Evolutionary conservation across 30 jellyfish, hydroid and myxozoan genomes (phyloP), one percentile per base, ranked within the genome.

Genomic region (Turritopsis dohrnii): DNA sequence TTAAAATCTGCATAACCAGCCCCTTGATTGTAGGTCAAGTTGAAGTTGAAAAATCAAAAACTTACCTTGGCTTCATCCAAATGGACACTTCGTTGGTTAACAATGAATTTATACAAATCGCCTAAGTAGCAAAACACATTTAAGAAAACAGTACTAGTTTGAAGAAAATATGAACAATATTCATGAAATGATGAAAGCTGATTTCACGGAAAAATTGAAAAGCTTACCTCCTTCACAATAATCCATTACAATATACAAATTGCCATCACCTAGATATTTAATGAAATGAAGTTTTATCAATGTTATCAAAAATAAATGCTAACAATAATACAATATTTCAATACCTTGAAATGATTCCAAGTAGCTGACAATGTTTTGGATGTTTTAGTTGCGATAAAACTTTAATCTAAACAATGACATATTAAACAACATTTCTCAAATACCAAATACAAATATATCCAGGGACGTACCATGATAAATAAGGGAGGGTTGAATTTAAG

Each of bases 281-380:
- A 60, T 18, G 73, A 60, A 60, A 60, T 18, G 21, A 60, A 60
- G 73, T 54, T 29, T n/a, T n/a, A n/a, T n/a, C n/a, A n/a, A n/a
- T n/a, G n/a, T n/a, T n/a, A n/a, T n/a, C n/a, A n/a, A n/a, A n/a
- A n/a, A n/a, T n/a, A n/a, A n/a, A n/a, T n/a, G n/a, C n/a, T n/a
- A n/a, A n/a, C n/a, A n/a, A n/a, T n/a, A n/a, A n/a, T n/a, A n/a
- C n/a, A n/a, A 41, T 41, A 41, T 3, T 41, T 41, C 13, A 41
- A 41, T 29, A 94, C 99, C 96, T 81, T 94, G 96, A 86, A 94
- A 94, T 7, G 99, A 94, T 65, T 94, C 99, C 81, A 84, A 95
- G 73, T 94, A 94, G 80, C 84, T 74, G 20, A 94, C 99, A 85
- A 94, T 94, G 77, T 94, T 94, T n/a, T 71, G 99, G 99, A 76